A percentile compares a stretch with the other conserved stretches of the same genome.
Conservation (phyloP, 2,888 invertebrate species). For the Scaptomyza tumidula region DNA sequence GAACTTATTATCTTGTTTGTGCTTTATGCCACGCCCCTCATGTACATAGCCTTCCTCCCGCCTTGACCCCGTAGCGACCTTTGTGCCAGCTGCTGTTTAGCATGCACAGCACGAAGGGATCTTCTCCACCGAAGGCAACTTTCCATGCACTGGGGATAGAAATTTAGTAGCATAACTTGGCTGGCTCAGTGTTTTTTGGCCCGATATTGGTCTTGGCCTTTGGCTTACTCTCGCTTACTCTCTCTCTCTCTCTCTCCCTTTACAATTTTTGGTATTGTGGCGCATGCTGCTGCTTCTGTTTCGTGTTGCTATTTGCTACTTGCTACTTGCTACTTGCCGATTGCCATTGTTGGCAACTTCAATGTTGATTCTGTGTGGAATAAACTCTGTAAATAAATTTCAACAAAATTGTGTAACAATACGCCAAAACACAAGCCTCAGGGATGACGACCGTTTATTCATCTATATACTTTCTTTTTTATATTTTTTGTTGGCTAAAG, state of each 20-base stretch:
- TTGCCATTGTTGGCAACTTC: conserved; percentile 69
- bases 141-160: conserved; percentile 70
- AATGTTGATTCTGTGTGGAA: conserved; percentile 76
- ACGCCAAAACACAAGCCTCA: conserved; percentile 72
- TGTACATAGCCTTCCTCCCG: neutral
- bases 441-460: conserved; percentile 51
- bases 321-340: conserved; percentile 21
- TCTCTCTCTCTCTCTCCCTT: conserved; percentile 32
- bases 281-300: conserved; percentile 8
- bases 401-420: conserved; percentile 80
- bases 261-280: conserved; percentile 36
- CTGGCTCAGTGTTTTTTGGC: conserved; percentile 61
- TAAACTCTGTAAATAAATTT: conserved; percentile 81
- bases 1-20: conserved; percentile 80
- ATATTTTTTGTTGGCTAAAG: conserved; percentile 27
- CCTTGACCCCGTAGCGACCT: conserved; percentile 21
- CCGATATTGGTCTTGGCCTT: conserved; percentile 66
- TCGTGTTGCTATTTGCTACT: conserved; percentile 23
- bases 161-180: conserved; percentile 76
- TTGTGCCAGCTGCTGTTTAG: conserved; percentile 48
- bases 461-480: neutral
- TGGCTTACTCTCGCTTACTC: conserved; percentile 30
- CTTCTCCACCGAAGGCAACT: conserved; percentile 36
- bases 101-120: conserved; percentile 68
- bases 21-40: conserved; percentile 42